A percentile compares a stretch with the other conserved stretches of the same genome.
phyloP scores from a whole-genome alignment of 2,113 vertebrate genomes.

The Trogon surrucura region DNA sequence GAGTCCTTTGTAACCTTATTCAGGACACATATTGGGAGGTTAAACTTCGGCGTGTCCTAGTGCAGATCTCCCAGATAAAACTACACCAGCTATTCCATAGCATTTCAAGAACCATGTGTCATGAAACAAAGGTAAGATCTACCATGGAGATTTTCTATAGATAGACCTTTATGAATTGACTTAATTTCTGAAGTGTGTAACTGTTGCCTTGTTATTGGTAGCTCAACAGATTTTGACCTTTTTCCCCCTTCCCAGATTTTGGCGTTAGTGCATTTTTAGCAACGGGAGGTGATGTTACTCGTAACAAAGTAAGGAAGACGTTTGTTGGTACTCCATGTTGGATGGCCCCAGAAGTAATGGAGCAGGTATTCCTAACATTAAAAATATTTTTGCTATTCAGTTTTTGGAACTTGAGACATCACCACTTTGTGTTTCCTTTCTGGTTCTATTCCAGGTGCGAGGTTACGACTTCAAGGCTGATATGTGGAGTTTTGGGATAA shows the following conservation, averaged over 20 bases:
- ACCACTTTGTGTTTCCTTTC: not conserved
- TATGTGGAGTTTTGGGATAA: slow-evolving; percentile 99
- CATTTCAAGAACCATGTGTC: not conserved
- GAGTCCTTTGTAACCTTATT: not conserved
- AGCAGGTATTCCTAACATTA: slow-evolving; percentile 84
- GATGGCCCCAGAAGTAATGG: slow-evolving; percentile 99
- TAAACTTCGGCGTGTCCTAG: not conserved
- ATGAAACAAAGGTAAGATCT: not conserved
- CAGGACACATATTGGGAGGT: not conserved
- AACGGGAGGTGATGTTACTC: slow-evolving; percentile 95
- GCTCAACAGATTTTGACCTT: not conserved
- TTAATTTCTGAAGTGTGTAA: not conserved
- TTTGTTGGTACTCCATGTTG: slow-evolving; percentile 99
- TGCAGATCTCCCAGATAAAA: not conserved
- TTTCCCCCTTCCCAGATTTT: slow-evolving; percentile 84
- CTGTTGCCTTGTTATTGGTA: not conserved
- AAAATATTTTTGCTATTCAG: not conserved
- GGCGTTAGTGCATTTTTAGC: slow-evolving; percentile 96
- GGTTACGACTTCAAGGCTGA: slow-evolving; percentile 99
- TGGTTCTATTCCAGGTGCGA: slow-evolving; percentile 84
- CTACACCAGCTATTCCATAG: not conserved
- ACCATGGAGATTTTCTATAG: not conserved
- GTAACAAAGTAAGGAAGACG: slow-evolving; percentile 98
- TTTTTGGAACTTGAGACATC: not conserved
- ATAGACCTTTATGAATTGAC: not conserved